Conservation (phyloP, 2,888 invertebrate species). For the Drosophila siamana region DNA sequence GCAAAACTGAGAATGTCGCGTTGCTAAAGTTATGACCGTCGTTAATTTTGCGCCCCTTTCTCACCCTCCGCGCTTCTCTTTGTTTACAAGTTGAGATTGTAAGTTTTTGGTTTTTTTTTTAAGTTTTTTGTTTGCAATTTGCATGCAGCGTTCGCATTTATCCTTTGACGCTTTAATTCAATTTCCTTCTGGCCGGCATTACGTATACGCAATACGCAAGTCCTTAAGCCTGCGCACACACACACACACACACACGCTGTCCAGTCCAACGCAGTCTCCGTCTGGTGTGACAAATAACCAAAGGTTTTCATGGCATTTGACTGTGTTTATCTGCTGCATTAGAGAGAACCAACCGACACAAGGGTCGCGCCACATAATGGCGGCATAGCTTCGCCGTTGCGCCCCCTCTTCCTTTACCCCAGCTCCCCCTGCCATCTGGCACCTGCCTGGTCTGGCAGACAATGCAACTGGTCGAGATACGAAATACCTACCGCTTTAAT, state of each 20-base stretch:
- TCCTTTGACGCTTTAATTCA: slow-evolving; percentile 50
- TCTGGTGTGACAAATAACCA: slow-evolving; percentile 67
- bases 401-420: too few species aligned
- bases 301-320: slow-evolving; percentile 63
- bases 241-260: neutral
- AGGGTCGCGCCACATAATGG: slow-evolving; percentile 27
- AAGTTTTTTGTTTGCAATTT: slow-evolving; percentile 15
- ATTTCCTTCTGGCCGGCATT: slow-evolving; percentile 41
- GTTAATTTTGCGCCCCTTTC: slow-evolving; percentile 50
- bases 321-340: slow-evolving; percentile 71
- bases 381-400: slow-evolving; percentile 3
- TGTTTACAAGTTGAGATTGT: slow-evolving; percentile 16
- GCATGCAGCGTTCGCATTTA: slow-evolving; percentile 4
- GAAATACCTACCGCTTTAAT: slow-evolving; percentile 41
- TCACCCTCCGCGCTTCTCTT: neutral
- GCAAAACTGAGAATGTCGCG: slow-evolving; percentile 59
- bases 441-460: neutral
- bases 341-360: slow-evolving; percentile 38
- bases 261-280: neutral
- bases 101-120: neutral
- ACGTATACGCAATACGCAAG: slow-evolving; percentile 36
- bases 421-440: neutral
- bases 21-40: slow-evolving; percentile 70
- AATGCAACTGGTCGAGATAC: slow-evolving; percentile 46
- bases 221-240: slow-evolving; percentile 28